Conservation (phyloP, 2,797 vertebrate genomes). For the Mormyrus proboscirostris region DNA sequence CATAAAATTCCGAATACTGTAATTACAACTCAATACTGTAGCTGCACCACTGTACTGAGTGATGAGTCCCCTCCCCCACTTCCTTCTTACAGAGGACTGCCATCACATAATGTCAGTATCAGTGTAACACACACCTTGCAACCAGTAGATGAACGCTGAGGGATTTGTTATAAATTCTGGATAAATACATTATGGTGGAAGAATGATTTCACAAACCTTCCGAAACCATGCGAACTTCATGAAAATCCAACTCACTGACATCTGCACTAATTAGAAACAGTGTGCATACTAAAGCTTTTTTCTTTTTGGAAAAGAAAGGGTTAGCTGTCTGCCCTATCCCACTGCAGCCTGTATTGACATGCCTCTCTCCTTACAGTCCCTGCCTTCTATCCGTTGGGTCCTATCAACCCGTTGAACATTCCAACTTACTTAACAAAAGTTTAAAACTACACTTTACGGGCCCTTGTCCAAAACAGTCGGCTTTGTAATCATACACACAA, state of each 20-base stretch:
- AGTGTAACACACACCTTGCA: background rate
- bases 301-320: background rate
- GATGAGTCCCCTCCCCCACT: background rate
- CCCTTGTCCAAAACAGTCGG: background rate
- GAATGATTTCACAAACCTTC: background rate
- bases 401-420: slow-evolving; percentile 4
- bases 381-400: slow-evolving; percentile 18
- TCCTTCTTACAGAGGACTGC: background rate
- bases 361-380: slow-evolving; percentile 19
- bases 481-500: background rate
- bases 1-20: background rate
- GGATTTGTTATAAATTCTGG: background rate
- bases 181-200: background rate
- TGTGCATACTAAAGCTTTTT: background rate
- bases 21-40: background rate
- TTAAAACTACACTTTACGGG: background rate
- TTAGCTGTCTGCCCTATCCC: background rate
- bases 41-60: background rate
- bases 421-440: background rate
- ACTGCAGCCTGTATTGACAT: slow-evolving; percentile 17
- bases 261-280: background rate
- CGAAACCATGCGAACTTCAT: background rate
- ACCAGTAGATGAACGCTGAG: background rate
- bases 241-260: background rate
- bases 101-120: background rate